phyloP scores from a whole-genome alignment of 1,140 invertebrate species.

The Apis mellifera region DNA sequence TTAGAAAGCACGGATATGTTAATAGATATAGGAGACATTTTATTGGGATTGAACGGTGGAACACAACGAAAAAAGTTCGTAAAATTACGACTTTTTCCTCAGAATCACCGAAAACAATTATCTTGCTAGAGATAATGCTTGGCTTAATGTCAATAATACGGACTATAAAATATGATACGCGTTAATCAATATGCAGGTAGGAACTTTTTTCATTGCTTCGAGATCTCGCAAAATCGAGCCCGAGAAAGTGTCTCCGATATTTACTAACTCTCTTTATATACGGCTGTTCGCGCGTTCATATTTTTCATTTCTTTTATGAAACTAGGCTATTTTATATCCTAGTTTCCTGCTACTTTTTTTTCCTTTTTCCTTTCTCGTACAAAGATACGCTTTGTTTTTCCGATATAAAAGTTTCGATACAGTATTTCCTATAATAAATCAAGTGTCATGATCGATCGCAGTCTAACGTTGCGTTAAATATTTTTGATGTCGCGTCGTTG shows the following conservation, averaged over 20 bases:
- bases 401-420: slow-evolving; percentile 59
- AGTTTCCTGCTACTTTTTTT: not conserved
- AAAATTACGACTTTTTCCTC: no score
- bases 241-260: slow-evolving; percentile 15
- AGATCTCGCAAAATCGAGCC: not conserved
- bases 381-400: slow-evolving; percentile 49
- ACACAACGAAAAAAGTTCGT: slow-evolving; percentile 35
- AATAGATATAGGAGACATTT: slow-evolving; percentile 19
- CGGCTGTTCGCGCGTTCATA: not conserved
- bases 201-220: slow-evolving; percentile 24
- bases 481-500: not conserved
- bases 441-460: slow-evolving; percentile 55
- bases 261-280: not conserved
- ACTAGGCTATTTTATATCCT: slow-evolving; percentile 25
- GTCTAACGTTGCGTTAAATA: slow-evolving; percentile 45
- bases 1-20: slow-evolving; percentile 29
- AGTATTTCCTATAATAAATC: slow-evolving; percentile 43
- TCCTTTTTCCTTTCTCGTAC: slow-evolving; percentile 14
- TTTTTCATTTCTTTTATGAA: not conserved
- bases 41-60: not conserved
- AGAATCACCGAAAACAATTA: not conserved
- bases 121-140: slow-evolving; percentile 12
- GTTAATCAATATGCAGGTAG: not conserved
- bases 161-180: not conserved
- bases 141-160: not conserved